Evolutionary conservation across 2,113 vertebrate genomes (phyloP).

Genomic region (Caloenas nicobarica): DNA sequence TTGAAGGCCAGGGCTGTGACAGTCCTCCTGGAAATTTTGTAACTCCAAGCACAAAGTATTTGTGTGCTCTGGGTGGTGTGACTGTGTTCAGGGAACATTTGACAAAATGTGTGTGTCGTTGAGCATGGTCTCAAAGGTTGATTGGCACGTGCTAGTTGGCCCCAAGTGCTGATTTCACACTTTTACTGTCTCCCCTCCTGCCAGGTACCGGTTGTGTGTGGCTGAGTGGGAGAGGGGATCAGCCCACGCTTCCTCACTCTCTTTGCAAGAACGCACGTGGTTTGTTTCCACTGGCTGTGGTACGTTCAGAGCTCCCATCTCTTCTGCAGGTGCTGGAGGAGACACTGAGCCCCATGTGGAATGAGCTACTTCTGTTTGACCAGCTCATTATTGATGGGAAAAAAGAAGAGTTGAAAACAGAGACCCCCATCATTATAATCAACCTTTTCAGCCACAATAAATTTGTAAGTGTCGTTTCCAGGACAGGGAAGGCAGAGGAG

Average conservation of each 20-base stretch:
- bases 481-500: neutral
- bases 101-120: neutral
- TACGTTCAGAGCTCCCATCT: neutral
- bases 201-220: neutral
- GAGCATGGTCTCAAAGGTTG: neutral
- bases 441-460: conserved; percentile 85
- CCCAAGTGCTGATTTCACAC: neutral
- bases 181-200: neutral
- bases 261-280: neutral
- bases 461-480: conserved; percentile 74
- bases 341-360: conserved; percentile 91
- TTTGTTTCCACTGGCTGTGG: neutral
- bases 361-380: conserved; percentile 87
- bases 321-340: conserved; percentile 80
- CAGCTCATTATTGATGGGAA: conserved; percentile 88
- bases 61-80: neutral
- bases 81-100: neutral
- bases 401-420: conserved; percentile 83
- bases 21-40: neutral
- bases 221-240: neutral
- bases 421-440: conserved; percentile 86
- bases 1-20: neutral
- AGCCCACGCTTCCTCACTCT: neutral
- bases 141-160: neutral
- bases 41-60: neutral